Evolutionary conservation across 1,140 invertebrate genomes (phyloP).

Genomic region (Riptortus pedestris): DNA sequence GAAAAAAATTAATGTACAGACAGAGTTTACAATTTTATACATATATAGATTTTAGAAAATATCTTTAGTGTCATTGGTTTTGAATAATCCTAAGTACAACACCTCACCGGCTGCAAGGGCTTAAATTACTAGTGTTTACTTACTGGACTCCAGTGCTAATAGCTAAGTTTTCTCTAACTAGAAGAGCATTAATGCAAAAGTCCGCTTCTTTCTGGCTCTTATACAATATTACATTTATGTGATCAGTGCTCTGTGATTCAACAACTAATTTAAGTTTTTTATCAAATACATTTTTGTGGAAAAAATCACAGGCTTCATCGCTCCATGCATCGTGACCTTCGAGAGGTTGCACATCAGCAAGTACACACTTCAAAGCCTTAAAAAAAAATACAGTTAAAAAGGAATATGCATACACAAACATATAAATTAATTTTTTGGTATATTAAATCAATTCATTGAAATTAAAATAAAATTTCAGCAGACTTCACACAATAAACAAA

Average conservation of each 20-base stretch:
- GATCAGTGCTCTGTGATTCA: slow-evolving; percentile 17
- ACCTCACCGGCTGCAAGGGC: too few relatives aligned
- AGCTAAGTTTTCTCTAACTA: slow-evolving; percentile 31
- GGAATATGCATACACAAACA: not conserved
- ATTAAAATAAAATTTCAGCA: too few relatives aligned
- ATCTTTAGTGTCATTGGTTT: too few relatives aligned
- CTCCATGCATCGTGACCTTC: slow-evolving; percentile 31
- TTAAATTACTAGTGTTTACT: too few relatives aligned
- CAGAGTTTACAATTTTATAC: too few relatives aligned
- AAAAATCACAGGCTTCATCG: slow-evolving; percentile 15
- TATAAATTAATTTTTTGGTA: not conserved
- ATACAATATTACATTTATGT: slow-evolving; percentile 30
- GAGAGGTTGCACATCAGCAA: slow-evolving; percentile 33
- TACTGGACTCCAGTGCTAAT: slow-evolving; percentile 32
- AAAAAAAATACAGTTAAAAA: slow-evolving; percentile 22
- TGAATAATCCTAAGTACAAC: too few relatives aligned
- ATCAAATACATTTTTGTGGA: slow-evolving; percentile 24
- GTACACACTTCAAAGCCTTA: slow-evolving; percentile 37
- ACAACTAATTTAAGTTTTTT: slow-evolving; percentile 6
- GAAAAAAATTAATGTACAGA: too few relatives aligned
- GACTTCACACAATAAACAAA: too few relatives aligned
- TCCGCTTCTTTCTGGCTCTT: slow-evolving; percentile 20
- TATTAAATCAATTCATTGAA: not conserved
- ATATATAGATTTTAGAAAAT: too few relatives aligned
- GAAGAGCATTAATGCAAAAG: slow-evolving; percentile 32